Conservation (phyloP, 2,888 invertebrate species). For the Aspidiotus destructor region DNA sequence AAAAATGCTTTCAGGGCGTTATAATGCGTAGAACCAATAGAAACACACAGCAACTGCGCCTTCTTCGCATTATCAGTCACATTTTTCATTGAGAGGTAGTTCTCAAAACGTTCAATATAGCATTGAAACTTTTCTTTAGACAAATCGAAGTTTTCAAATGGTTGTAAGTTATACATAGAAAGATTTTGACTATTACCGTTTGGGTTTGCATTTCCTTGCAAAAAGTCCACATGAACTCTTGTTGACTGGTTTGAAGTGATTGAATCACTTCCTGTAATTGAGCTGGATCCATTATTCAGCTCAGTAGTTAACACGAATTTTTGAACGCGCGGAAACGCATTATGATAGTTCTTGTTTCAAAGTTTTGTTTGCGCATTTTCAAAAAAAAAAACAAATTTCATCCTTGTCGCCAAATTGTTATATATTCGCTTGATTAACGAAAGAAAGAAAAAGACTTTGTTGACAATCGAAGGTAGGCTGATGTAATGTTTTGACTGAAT, state of each 20-base stretch:
- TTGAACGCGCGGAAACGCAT: no score
- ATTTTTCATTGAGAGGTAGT: constrained; percentile 22
- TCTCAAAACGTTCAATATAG: constrained; percentile 34
- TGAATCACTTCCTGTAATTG: constrained; percentile 3
- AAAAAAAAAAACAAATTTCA: no score
- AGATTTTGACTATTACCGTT: constrained; percentile 8
- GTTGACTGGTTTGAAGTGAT: background rate
- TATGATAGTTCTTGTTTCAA: no score
- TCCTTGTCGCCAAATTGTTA: no score
- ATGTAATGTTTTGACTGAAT: no score
- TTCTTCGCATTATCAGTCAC: constrained; percentile 28
- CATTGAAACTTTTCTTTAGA: constrained; percentile 33
- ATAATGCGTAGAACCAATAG: constrained; percentile 34
- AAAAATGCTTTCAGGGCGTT: constrained; percentile 24
- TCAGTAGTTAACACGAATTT: background rate
- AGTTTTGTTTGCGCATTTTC: no score
- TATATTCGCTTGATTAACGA: no score
- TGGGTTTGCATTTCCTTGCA: background rate
- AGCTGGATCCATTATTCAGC: background rate
- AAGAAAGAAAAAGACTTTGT: no score
- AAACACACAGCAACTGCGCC: constrained; percentile 30
- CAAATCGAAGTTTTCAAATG: constrained; percentile 34
- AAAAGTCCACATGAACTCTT: background rate
- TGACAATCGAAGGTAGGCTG: no score
- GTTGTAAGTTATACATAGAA: constrained; percentile 3